Evolutionary conservation across 1,140 invertebrate genomes (phyloP), one percentile per base, ranked within the genome.

Genomic region (Varroa destructor): DNA sequence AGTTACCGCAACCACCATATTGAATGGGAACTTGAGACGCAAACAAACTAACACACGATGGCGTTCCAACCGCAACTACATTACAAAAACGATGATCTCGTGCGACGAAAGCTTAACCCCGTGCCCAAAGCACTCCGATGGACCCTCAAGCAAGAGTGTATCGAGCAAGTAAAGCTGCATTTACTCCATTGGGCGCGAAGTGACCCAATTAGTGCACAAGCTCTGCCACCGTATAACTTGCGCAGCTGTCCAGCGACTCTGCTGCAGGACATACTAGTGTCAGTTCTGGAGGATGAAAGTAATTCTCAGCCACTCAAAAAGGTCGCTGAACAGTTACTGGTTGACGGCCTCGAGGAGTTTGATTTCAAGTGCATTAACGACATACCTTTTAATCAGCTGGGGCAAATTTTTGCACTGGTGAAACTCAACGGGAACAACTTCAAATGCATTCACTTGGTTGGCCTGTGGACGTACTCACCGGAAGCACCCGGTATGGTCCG

Each of bases 21-120:
- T 67, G 61, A 40, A 67, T 67, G 61, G 14, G 61, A 67, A 51
- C 46, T 67, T 37, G 40, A 67, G 40, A 46, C 61, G 61, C 40
- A 67, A 25, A 67, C 61, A 40, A 67, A 46, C 40, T 12, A 14
- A 43, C 40, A 40, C 61, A 37, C 61, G 12, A 67, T 67, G 61
- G 61, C 61, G 61, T 67, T 67, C 61, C 61, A 67, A 67, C 61
- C 12, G 40, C 40, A 43, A 46, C 37, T 67, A 37, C 46, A 51
- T 5, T 67, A 67, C 37, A 67, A 67, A 67, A 67, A 67, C 61
- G 61, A 67, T 40, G 61, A 67, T 67, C 61, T 67, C 61, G 61
- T 67, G 12, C 40, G 36, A 37, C 61, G 61, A 4, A 67, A 67
- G 37, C 61, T 67, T 8, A 67, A 67, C 61, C 61, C 61, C 10